These are phyloP conservation scores for Polyergus mexicanus DNA, from an alignment of 1,140 invertebrate species.

Conservation along the genomic window DNA sequence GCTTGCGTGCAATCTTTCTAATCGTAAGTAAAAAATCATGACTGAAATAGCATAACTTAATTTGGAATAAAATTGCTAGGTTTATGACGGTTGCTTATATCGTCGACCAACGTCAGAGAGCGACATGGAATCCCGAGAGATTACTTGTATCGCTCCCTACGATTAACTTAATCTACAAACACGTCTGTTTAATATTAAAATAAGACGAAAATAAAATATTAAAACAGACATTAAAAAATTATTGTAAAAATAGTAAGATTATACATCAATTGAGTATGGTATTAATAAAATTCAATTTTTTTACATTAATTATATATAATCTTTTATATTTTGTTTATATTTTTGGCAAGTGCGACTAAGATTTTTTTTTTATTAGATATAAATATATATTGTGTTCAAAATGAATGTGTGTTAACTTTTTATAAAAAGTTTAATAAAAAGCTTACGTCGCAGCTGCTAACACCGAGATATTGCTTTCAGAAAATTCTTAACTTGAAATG, in stretches of 20 bases:
- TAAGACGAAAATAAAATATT: constrained; percentile 2
- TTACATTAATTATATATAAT: background rate
- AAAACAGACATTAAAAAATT: background rate
- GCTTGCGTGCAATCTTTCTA: constrained; percentile 49
- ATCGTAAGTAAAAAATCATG: constrained; percentile 46
- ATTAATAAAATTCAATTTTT: constrained; percentile 1
- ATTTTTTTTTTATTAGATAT: background rate
- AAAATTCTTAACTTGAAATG: constrained; percentile 19
- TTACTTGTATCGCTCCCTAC: background rate
- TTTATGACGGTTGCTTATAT: constrained; percentile 40
- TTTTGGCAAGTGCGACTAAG: background rate
- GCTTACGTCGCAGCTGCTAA: background rate
- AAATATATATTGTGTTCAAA: constrained; percentile 10
- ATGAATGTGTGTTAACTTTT: constrained; percentile 32
- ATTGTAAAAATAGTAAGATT: background rate
- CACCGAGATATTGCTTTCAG: constrained; percentile 18
- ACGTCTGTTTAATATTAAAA: constrained; percentile 1
- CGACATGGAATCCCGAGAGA: constrained; percentile 37
- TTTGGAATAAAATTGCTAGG: constrained; percentile 51
- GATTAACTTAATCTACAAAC: background rate
- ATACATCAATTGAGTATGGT: background rate
- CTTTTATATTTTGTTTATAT: background rate
- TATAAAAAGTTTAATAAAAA: constrained; percentile 3
- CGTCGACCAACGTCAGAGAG: constrained; percentile 26
- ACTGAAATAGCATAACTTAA: constrained; percentile 57